Conservation (phyloP, 2,113 vertebrate genomes). For the Suncus etruscus region DNA sequence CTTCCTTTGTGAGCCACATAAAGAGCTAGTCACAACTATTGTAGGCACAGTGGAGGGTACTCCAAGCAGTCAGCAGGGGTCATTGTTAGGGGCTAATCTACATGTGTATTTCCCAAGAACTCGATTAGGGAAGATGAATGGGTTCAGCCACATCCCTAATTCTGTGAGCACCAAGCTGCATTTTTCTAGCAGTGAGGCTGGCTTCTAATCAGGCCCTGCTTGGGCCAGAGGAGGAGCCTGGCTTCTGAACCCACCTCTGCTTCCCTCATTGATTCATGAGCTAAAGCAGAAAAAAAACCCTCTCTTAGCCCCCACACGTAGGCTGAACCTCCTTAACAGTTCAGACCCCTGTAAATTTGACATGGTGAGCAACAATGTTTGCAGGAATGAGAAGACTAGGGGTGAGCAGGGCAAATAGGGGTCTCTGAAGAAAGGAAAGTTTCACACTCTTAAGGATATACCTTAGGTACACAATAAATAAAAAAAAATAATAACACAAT, state of each 20-base stretch:
- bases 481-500: too few relatives aligned
- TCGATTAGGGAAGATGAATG: slow-evolving; percentile 86
- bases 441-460: too few relatives aligned
- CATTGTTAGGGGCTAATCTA: slow-evolving; percentile 88
- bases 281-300: slow-evolving; percentile 64
- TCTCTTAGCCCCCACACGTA: neutral
- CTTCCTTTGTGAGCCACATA: slow-evolving; percentile 85
- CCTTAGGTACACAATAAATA: too few relatives aligned
- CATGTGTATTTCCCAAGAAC: slow-evolving; percentile 87
- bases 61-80: slow-evolving; percentile 87
- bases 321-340: neutral
- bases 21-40: slow-evolving; percentile 85
- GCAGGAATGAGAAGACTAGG: neutral
- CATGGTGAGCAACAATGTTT: neutral
- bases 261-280: slow-evolving; percentile 80
- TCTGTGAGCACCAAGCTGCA: slow-evolving; percentile 73
- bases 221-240: slow-evolving; percentile 54
- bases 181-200: slow-evolving; percentile 71
- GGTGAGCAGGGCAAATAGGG: neutral
- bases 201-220: too few relatives aligned
- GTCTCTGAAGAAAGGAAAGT: neutral
- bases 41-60: slow-evolving; percentile 81
- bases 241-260: slow-evolving; percentile 77
- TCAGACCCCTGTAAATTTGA: slow-evolving; percentile 33
- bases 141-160: slow-evolving; percentile 84